A percentile compares a stretch with the other conserved stretches of the same genome.
Evolutionary conservation across 92 coral and sea anemone genomes (phyloP).

Genomic region (Phenganax subtilis): DNA sequence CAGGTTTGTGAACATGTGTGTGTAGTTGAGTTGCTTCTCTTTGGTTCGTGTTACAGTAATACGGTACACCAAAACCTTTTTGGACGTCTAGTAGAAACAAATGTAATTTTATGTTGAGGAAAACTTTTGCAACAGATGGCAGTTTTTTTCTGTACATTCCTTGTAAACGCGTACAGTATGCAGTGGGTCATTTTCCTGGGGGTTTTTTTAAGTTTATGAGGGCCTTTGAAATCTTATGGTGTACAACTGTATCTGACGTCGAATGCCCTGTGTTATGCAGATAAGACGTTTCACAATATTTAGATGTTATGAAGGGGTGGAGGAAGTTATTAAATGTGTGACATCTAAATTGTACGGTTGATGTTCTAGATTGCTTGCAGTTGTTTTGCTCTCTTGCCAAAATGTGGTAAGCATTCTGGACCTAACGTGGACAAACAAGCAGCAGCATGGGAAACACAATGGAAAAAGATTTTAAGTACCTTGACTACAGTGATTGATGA

Average conservation of each 20-base stretch:
- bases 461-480: slow-evolving; percentile 49
- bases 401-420: slow-evolving; percentile 52
- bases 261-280: background rate
- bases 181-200: too few species aligned
- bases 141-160: too few species aligned
- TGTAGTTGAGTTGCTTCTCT: background rate
- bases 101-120: too few species aligned
- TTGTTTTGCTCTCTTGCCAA: slow-evolving; percentile 65
- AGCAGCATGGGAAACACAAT: slow-evolving; percentile 61
- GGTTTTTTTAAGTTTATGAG: too few species aligned
- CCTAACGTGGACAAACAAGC: slow-evolving; percentile 44
- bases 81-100: too few species aligned
- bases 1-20: slow-evolving; percentile 45
- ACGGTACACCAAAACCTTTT: background rate
- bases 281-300: too few species aligned
- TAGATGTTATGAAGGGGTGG: too few species aligned
- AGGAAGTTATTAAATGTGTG: too few species aligned
- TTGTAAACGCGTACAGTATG: too few species aligned
- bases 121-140: too few species aligned
- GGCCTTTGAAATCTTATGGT: too few species aligned
- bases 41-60: background rate
- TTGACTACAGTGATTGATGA: slow-evolving; percentile 49
- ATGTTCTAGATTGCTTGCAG: slow-evolving; percentile 52
- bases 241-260: too few species aligned
- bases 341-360: background rate